Percentiles rank a stretch among this genome's conserved stretches.
phyloP scores from a whole-genome alignment of 2,888 invertebrate genomes.

The Apamea anceps region DNA sequence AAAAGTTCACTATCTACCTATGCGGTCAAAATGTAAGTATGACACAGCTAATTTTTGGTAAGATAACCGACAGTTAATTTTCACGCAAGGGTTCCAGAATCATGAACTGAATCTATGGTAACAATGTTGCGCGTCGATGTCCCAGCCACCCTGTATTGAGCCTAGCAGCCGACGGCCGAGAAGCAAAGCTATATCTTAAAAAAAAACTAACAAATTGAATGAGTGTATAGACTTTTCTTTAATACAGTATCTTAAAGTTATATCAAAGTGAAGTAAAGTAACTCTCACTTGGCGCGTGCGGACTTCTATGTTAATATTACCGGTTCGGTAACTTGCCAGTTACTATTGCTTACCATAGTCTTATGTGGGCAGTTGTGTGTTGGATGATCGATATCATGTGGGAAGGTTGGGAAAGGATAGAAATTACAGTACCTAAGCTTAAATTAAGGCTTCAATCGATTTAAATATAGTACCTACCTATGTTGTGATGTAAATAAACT shows the following conservation, averaged over 20 bases:
- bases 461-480: background rate
- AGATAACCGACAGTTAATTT: too few relatives aligned
- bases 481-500: background rate
- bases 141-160: too few relatives aligned
- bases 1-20: too few relatives aligned
- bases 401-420: too few relatives aligned
- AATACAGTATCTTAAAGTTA: background rate
- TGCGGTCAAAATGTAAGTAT: too few relatives aligned
- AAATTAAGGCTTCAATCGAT: background rate
- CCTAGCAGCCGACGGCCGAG: background rate
- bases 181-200: background rate
- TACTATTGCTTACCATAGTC: constrained; percentile 12
- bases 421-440: background rate
- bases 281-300: constrained; percentile 24
- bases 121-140: too few relatives aligned
- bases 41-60: too few relatives aligned
- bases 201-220: too few relatives aligned
- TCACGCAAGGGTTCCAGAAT: too few relatives aligned
- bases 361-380: constrained; percentile 18
- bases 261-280: background rate
- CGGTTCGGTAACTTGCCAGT: constrained; percentile 30
- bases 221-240: background rate
- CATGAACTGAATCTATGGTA: too few relatives aligned
- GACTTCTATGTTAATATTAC: constrained; percentile 53
- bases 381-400: constrained; percentile 5